Evolutionary conservation across 2,888 invertebrate genomes (phyloP).

Genomic region (Cataglyphis altisquamis): DNA sequence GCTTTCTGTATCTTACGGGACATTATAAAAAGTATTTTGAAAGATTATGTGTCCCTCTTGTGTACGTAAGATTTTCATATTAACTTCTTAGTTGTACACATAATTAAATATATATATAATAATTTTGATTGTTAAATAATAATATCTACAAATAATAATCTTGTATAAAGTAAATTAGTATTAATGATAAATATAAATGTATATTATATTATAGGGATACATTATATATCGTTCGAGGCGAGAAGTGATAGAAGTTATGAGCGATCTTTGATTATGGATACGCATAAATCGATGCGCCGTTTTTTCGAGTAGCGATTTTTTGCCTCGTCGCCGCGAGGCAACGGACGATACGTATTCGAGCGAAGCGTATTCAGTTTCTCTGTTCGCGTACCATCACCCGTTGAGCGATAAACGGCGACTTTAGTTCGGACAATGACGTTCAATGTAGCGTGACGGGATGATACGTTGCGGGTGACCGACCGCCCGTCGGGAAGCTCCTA

Average conservation of each 20-base stretch:
- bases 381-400: conserved; percentile 71
- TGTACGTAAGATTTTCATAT: background rate
- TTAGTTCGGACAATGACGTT: conserved; percentile 82
- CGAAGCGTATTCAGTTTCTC: conserved; percentile 58
- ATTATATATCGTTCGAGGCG: background rate
- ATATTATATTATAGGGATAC: background rate
- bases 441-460: conserved; percentile 84
- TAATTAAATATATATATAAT: no score
- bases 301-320: conserved; percentile 51
- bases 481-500: conserved; percentile 77
- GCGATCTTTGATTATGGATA: conserved; percentile 9
- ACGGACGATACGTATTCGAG: conserved; percentile 31
- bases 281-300: conserved; percentile 20
- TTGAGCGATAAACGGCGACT: conserved; percentile 82
- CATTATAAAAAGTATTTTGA: background rate
- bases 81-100: background rate
- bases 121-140: background rate
- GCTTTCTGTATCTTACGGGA: background rate
- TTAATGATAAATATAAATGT: background rate
- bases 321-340: conserved; percentile 41
- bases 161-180: background rate
- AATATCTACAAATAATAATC: background rate
- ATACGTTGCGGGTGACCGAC: conserved; percentile 80
- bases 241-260: background rate
- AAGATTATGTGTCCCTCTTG: background rate